Base-by-base conservation (phyloP, 2,888 invertebrate genomes). In the Podotricha telesiphe region DNA sequence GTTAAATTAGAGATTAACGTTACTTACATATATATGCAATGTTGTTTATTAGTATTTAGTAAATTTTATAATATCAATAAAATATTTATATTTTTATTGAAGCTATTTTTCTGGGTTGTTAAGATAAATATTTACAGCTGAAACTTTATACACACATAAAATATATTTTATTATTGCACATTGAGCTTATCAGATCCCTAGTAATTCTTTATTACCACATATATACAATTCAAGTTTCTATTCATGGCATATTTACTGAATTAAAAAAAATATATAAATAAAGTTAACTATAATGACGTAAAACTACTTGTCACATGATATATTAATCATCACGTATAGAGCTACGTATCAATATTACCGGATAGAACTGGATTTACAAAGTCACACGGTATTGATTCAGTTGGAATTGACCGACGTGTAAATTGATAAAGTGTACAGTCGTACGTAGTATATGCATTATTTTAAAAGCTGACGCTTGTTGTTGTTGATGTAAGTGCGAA, bases 381-480 rank as follows among this genome's bases (percentile, higher is more conserved):
- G 42, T 42, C 42, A 1, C 42, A 42, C 40, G 13, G 58, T 59
- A 45, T 28, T 59, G 59, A 59, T 59, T 59, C 59, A 42, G 42
- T 45, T 59, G 59, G n/a, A 59, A 59, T n/a, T 58, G 58, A 20
- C 42, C 58, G 42, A 55, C 58, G 58, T 58, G 58, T 58, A 22
- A 59, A 42, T 59, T 20, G 42, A 20, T 59, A 45, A 20, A 22
- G n/a, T 58, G 19, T n/a, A 20, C 19, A 7, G 19, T 58, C 56
- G 19, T 40, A 13, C 20, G 13, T 2, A 19, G 37, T 58, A 40
- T 40, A 10, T 37, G 19, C 7, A 19, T 7, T 58, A 20, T 58
- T 13, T 58, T 20, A 8, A 51, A 28, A 15, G 0, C 2, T 19
- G 1, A n/a, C n/a, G n/a, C n/a, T n/a, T n/a, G n/a, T n/a, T n/a